phyloP scores from a whole-genome alignment of 2,888 invertebrate species.

The Ochlodes sylvanus region DNA sequence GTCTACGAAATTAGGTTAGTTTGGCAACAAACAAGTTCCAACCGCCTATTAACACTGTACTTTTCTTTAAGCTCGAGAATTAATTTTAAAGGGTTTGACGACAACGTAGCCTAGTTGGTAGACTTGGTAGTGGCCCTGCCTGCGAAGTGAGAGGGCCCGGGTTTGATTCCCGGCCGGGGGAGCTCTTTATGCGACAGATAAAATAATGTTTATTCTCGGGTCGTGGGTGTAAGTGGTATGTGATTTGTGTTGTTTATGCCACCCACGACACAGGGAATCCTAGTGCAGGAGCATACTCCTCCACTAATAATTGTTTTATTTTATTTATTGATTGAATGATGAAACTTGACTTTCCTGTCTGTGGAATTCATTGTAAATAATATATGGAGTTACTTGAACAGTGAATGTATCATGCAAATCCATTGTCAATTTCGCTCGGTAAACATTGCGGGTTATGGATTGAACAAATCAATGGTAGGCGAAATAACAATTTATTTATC shows the following conservation, averaged over 20 bases:
- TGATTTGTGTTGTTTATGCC: no score
- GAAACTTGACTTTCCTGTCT: background rate
- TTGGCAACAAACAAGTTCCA: slow-evolving; percentile 17
- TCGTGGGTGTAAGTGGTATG: background rate
- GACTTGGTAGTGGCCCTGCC: no score
- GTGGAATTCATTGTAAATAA: slow-evolving; percentile 37
- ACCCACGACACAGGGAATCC: no score
- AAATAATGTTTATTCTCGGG: no score
- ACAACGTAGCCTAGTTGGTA: no score
- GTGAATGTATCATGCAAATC: slow-evolving; percentile 10
- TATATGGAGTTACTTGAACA: slow-evolving; percentile 1
- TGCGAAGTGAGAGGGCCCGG: no score
- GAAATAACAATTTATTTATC: slow-evolving; percentile 45
- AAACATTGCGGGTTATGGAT: slow-evolving; percentile 27
- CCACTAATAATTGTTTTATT: no score
- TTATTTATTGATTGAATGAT: background rate
- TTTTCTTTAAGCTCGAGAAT: background rate
- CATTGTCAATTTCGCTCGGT: slow-evolving; percentile 23
- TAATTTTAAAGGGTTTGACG: background rate
- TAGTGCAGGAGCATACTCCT: no score
- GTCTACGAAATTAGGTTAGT: slow-evolving; percentile 31
- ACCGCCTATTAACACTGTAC: background rate
- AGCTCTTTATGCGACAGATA: no score
- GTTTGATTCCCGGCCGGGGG: no score
- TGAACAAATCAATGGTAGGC: slow-evolving; percentile 34